Conservation (phyloP, 53 echinoderm and acorn worm species). For the Mesocentrotus franciscanus region DNA sequence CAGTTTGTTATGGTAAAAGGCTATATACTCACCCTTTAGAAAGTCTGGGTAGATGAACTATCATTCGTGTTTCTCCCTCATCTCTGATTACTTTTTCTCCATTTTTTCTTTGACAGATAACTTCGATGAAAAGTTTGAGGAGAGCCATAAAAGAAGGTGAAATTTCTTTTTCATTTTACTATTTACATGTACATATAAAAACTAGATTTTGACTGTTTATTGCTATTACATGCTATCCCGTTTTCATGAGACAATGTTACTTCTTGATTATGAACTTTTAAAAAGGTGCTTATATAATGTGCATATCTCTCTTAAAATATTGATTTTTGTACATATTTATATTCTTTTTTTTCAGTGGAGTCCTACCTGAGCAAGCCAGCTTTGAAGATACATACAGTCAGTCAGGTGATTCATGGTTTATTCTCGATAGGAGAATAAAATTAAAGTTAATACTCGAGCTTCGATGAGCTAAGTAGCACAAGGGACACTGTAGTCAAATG, state of each 20-base stretch:
- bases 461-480: too few species aligned
- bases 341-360: constrained; percentile 68
- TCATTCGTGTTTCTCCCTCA: too few species aligned
- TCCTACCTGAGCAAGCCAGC: constrained; percentile 74
- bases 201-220: too few species aligned
- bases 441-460: too few species aligned
- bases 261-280: not conserved
- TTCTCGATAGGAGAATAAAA: not conserved
- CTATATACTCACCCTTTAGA: not conserved
- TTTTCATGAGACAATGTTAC: too few species aligned
- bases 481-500: too few species aligned
- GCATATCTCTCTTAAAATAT: not conserved
- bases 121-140: constrained; percentile 43
- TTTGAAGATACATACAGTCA: constrained; percentile 81
- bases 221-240: too few species aligned
- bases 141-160: constrained; percentile 43
- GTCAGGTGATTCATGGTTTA: constrained; percentile 67
- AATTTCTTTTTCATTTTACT: not conserved
- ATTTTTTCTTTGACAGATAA: constrained; percentile 1
- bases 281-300: not conserved
- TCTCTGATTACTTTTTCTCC: not conserved
- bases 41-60: not conserved
- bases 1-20: too few species aligned
- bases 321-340: not conserved
- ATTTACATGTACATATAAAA: not conserved